Conservation (phyloP, 1,140 invertebrate species). For the Cheumatopsyche charites region DNA sequence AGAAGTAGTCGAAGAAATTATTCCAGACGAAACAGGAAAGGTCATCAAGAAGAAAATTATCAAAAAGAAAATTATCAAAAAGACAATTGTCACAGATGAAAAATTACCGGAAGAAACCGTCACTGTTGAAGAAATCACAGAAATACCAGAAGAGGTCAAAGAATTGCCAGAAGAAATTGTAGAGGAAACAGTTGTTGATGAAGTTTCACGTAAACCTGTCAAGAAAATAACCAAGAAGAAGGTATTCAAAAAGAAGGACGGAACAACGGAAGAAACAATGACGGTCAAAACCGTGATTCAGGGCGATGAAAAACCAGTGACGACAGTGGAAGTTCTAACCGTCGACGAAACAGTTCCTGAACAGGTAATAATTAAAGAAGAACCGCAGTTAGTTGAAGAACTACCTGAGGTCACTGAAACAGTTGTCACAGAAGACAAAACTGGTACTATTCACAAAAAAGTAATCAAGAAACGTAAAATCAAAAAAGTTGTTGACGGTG, state of each 20-base stretch:
- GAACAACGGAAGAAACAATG: conserved; percentile 43
- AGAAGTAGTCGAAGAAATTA: conserved; percentile 44
- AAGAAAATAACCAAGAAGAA: conserved; percentile 47
- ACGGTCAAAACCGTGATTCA: conserved; percentile 52
- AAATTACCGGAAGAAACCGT: not conserved
- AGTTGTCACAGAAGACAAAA: conserved; percentile 6
- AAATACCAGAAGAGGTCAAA: conserved; percentile 34
- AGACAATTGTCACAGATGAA: not conserved
- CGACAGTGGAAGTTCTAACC: conserved; percentile 48
- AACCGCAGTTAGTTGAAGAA: conserved; percentile 36
- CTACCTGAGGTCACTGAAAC: conserved; percentile 34
- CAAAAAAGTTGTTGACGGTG: conserved; percentile 49
- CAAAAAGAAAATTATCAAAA: conserved; percentile 37
- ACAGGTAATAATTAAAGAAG: conserved; percentile 45
- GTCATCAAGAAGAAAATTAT: conserved; percentile 16
- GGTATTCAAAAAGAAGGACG: conserved; percentile 35
- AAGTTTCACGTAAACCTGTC: conserved; percentile 41
- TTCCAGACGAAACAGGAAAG: conserved; percentile 25
- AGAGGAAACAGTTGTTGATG: conserved; percentile 27
- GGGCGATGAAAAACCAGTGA: conserved; percentile 52
- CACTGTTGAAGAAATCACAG: too few species aligned
- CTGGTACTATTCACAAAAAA: conserved; percentile 47
- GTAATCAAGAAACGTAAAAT: conserved; percentile 49
- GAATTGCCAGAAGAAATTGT: conserved; percentile 30
- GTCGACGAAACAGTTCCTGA: conserved; percentile 28